These are phyloP conservation scores for Falco berigora DNA, from an alignment of 2,797 vertebrate species.

Conservation along the genomic window DNA sequence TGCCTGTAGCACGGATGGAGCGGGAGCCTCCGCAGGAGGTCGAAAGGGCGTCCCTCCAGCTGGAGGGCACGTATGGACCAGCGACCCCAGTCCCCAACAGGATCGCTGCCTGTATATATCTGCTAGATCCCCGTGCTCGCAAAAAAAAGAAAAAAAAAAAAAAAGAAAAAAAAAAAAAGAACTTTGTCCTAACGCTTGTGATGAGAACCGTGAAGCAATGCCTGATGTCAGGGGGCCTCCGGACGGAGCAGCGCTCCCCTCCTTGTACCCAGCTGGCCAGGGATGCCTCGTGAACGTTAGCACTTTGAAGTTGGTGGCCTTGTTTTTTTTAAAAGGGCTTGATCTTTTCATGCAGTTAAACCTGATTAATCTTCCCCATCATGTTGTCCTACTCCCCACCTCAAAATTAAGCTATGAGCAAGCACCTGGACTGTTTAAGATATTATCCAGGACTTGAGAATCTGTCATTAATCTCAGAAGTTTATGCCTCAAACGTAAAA, in stretches of 20 bases:
- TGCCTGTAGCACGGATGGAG: not conserved
- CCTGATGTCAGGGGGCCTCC: conserved; percentile 30
- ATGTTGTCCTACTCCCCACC: not conserved
- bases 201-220: conserved; percentile 38
- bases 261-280: not conserved
- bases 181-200: not conserved
- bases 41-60: not conserved
- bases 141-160: not conserved
- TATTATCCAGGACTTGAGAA: not conserved
- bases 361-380: not conserved
- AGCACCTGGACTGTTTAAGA: not conserved
- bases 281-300: conserved; percentile 18
- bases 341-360: conserved; percentile 69
- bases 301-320: conserved; percentile 67
- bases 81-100: rapidly evolving
- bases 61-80: rapidly evolving
- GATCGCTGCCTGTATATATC: not conserved
- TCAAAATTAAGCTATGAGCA: not conserved
- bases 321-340: conserved; percentile 79
- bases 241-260: not conserved
- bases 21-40: not conserved
- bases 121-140: not conserved
- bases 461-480: conserved; percentile 31
- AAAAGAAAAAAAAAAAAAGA: not conserved
- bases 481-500: not conserved